These are phyloP conservation scores for Pituophis catenifer DNA, from an alignment of 2,113 vertebrate genomes.

Conservation along the genomic window DNA sequence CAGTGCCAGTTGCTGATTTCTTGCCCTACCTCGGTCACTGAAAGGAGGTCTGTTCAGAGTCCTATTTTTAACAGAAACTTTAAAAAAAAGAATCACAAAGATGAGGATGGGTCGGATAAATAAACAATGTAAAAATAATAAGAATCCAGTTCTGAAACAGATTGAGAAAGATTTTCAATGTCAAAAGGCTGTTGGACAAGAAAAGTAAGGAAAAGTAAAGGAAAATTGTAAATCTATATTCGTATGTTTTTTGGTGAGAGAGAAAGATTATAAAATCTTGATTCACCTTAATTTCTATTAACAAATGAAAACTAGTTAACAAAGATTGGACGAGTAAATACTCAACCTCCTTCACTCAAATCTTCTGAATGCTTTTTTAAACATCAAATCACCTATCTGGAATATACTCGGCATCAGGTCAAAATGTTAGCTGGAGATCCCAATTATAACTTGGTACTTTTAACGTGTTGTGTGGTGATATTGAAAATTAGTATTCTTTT, in stretches of 20 bases:
- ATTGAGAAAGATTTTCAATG: not conserved
- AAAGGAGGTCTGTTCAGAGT: not conserved
- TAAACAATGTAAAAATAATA: not conserved
- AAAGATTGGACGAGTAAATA: not conserved
- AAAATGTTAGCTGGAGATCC: not conserved
- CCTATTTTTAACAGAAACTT: not conserved
- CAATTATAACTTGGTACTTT: not conserved
- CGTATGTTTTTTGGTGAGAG: not conserved
- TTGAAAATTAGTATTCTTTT: not conserved
- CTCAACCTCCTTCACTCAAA: not conserved
- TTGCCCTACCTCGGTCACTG: not conserved
- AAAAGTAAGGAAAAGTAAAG: not conserved
- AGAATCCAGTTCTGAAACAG: not conserved
- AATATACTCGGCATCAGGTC: not conserved
- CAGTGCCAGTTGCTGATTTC: not conserved
- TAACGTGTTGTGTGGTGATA: not conserved
- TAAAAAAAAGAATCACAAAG: not conserved
- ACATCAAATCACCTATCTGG: not conserved
- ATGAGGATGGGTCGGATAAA: not conserved
- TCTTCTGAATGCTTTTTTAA: not conserved
- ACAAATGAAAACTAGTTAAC: not conserved
- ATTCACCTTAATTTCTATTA: not conserved
- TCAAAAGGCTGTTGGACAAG: not conserved
- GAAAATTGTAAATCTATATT: not conserved
- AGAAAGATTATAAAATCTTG: not conserved